A percentile compares a stretch with the other conserved stretches of the same genome.
phyloP scores from a whole-genome alignment of 2,888 invertebrate species.

The Drosophila anomalata region DNA sequence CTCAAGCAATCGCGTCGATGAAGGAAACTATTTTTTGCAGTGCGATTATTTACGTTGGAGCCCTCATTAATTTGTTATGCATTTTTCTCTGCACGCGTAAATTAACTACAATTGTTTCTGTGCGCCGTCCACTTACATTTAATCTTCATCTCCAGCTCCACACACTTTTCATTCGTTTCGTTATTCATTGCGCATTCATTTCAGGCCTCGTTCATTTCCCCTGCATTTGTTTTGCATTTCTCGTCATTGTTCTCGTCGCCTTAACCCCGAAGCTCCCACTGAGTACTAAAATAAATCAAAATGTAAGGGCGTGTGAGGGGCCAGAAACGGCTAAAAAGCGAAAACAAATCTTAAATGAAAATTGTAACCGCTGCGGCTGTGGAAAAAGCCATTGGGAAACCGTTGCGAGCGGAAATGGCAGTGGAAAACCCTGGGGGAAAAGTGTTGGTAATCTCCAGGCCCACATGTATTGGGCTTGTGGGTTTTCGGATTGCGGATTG shows the following conservation, averaged over 20 bases:
- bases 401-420: constrained; percentile 21
- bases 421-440: constrained; percentile 28
- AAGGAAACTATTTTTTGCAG: background rate
- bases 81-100: constrained; percentile 65
- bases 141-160: constrained; percentile 65
- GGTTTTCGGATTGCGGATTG: constrained; percentile 38
- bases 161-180: constrained; percentile 53
- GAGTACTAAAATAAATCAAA: constrained; percentile 77
- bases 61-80: constrained; percentile 77
- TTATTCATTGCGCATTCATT: constrained; percentile 60
- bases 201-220: constrained; percentile 61
- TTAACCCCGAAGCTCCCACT: constrained; percentile 47
- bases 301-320: constrained; percentile 37
- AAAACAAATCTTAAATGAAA: constrained; percentile 79
- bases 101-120: constrained; percentile 76
- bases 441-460: constrained; percentile 62
- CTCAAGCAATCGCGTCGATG: background rate
- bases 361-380: constrained; percentile 71
- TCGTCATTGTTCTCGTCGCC: constrained; percentile 49
- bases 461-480: constrained; percentile 46
- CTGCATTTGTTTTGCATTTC: constrained; percentile 59
- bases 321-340: constrained; percentile 39
- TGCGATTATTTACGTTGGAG: constrained; percentile 27
- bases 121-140: constrained; percentile 68
- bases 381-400: constrained; percentile 44